Conservation (phyloP, 2,113 vertebrate species). For the Centropristis striata region DNA sequence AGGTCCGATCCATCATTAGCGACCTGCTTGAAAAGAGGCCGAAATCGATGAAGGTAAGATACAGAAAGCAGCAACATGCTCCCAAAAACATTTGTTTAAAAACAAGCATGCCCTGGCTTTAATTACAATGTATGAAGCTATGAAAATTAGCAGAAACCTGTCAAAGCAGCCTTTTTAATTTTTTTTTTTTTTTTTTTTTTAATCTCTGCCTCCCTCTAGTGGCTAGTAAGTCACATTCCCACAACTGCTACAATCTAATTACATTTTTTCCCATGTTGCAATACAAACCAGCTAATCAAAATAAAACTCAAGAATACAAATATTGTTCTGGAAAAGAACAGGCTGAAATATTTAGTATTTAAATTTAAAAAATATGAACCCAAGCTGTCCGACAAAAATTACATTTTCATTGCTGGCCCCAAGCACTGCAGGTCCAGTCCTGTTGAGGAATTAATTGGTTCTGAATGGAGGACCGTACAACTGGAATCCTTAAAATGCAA, state of each 20-base stretch:
- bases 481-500: conserved; percentile 3
- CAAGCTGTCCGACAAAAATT: neutral
- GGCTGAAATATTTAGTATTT: neutral
- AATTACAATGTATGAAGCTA: too few species aligned
- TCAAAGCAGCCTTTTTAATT: too few species aligned
- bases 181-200: too few species aligned
- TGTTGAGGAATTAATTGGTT: neutral
- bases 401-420: neutral
- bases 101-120: neutral
- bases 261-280: neutral
- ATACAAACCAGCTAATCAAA: neutral
- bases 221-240: neutral
- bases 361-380: neutral
- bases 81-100: neutral
- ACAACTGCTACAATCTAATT: neutral
- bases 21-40: conserved; percentile 87
- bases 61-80: neutral
- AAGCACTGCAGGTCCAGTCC: conserved; percentile 5
- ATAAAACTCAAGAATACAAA: neutral
- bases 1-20: conserved; percentile 86
- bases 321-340: neutral
- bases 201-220: conserved; percentile 48
- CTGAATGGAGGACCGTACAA: too few species aligned
- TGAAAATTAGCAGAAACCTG: too few species aligned
- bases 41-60: conserved; percentile 93